phyloP scores from a whole-genome alignment of 2,888 invertebrate genomes.

The Cynaeus angustus region DNA sequence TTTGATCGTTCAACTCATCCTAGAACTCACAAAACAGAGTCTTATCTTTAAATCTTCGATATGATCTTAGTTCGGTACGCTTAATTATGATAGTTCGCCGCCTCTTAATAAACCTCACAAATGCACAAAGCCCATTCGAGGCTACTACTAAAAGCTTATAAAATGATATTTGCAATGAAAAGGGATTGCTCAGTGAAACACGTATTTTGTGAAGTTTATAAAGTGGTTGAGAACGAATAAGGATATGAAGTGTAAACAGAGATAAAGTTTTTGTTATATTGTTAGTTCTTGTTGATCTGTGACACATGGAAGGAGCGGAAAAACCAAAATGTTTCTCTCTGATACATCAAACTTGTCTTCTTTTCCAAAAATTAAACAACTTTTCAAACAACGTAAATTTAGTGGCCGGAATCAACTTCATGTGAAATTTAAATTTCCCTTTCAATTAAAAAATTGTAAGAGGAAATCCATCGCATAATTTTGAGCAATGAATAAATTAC shows the following conservation, averaged over 20 bases:
- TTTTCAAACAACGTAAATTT: no score
- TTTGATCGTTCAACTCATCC: constrained; percentile 6
- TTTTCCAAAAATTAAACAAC: no score
- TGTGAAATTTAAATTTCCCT: constrained; percentile 4
- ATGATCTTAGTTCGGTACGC: background rate
- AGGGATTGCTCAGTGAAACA: constrained; percentile 5
- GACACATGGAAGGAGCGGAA: background rate
- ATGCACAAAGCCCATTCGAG: constrained; percentile 11
- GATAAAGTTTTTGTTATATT: constrained; percentile 15
- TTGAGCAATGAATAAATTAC: constrained; percentile 12
- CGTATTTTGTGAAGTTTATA: constrained; percentile 19
- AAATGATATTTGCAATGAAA: constrained; percentile 14
- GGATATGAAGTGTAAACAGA: constrained; percentile 15
- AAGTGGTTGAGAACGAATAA: constrained; percentile 5
- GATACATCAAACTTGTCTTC: no score
- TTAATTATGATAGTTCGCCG: constrained; percentile 24
- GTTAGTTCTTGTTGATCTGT: constrained; percentile 3
- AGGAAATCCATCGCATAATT: constrained; percentile 3
- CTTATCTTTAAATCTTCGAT: constrained; percentile 17
- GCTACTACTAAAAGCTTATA: constrained; percentile 17
- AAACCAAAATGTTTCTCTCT: background rate
- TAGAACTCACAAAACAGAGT: background rate
- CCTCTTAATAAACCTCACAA: constrained; percentile 7
- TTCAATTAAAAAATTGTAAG: constrained; percentile 2
- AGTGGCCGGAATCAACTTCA: background rate